These are phyloP conservation scores for Dolichallabes microphthalmus DNA, from an alignment of 2,113 vertebrate genomes.

Conservation along the genomic window DNA sequence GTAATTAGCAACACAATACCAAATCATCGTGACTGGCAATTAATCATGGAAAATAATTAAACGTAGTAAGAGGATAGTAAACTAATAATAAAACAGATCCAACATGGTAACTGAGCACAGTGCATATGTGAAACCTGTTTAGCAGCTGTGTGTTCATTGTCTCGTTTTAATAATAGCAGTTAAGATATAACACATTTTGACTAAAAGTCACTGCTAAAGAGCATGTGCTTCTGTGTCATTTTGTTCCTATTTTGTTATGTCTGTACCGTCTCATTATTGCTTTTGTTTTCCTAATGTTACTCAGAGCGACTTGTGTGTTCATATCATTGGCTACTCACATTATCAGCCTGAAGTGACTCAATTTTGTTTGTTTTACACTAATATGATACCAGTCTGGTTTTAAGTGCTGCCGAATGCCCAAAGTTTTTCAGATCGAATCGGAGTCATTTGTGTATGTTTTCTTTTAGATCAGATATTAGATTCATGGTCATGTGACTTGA, in stretches of 20 bases:
- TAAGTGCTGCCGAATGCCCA: too few species aligned
- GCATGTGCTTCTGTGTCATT: neutral
- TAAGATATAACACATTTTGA: neutral
- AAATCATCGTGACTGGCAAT: slow-evolving; percentile 2
- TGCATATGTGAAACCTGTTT: neutral
- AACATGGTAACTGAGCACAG: neutral
- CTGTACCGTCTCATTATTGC: neutral
- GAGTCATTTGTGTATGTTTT: too few species aligned
- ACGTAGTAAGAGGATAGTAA: neutral
- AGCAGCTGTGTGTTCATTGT: neutral
- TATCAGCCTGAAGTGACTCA: too few species aligned
- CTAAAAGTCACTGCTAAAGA: neutral
- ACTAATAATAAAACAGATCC: neutral
- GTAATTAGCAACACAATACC: neutral
- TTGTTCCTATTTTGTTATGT: neutral
- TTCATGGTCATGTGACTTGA: too few species aligned
- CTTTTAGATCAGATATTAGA: too few species aligned
- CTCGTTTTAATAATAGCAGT: neutral
- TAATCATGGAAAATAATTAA: neutral
- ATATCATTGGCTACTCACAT: neutral
- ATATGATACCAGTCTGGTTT: too few species aligned
- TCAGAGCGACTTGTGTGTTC: neutral
- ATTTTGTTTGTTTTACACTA: too few species aligned
- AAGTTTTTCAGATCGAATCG: too few species aligned
- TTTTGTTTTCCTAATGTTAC: slow-evolving; percentile 2